Percentiles rank a stretch among this genome's conserved stretches.
These are phyloP conservation scores for Drosophila affinis DNA, from an alignment of 2,888 invertebrate species.

Conservation along the genomic window DNA sequence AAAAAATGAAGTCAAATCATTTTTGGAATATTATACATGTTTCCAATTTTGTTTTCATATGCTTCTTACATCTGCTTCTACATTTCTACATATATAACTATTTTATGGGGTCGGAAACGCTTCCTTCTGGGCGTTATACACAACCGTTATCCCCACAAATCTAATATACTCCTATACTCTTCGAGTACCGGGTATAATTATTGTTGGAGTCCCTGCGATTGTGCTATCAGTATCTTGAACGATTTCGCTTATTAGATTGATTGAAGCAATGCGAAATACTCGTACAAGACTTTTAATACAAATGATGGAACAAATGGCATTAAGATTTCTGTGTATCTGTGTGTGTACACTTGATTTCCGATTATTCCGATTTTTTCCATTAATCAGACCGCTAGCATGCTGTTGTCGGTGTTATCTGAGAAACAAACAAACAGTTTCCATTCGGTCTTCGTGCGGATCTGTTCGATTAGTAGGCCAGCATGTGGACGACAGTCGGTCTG, in stretches of 20 bases:
- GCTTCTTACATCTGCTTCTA: too few relatives aligned
- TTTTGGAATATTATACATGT: too few relatives aligned
- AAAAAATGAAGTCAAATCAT: too few relatives aligned
- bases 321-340: not conserved
- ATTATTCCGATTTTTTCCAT: constrained; percentile 8
- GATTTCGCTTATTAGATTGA: not conserved
- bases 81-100: too few relatives aligned
- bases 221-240: constrained; percentile 15
- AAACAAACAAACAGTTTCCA: constrained; percentile 41
- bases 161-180: too few relatives aligned
- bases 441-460: constrained; percentile 8
- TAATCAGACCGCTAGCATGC: not conserved
- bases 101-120: too few relatives aligned
- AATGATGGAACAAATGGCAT: not conserved
- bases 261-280: not conserved
- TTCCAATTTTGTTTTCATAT: too few relatives aligned
- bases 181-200: too few relatives aligned
- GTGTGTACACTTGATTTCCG: not conserved
- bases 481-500: constrained; percentile 44
- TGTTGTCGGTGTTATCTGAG: constrained; percentile 2
- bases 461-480: constrained; percentile 18
- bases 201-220: not conserved
- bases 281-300: not conserved
- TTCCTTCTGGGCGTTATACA: too few relatives aligned
- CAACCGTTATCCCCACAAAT: too few relatives aligned